Base-by-base conservation (phyloP, 2,888 invertebrate species). In the Tenthredo amoena region DNA sequence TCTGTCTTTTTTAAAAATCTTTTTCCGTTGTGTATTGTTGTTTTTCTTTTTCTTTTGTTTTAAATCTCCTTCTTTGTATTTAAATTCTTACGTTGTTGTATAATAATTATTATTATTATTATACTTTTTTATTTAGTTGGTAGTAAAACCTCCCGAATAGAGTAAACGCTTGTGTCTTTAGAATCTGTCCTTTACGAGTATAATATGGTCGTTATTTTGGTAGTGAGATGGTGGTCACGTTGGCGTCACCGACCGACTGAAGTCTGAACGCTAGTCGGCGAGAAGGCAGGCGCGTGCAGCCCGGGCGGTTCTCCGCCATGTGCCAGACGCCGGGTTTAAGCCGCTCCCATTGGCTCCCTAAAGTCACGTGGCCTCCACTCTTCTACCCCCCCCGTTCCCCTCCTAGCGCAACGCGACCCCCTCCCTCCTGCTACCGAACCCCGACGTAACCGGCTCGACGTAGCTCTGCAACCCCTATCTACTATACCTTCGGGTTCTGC, bases 281-380 rank as follows among this genome's bases (percentile, higher is more conserved):
- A 87, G 94, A 93, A 94, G 93, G 91, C 93, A 91, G 90, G 95
- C 94, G 94, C 94, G 94, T 94, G 92, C 92, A 92, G 94, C 91
- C 94, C 94, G 94, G 94, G 94, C 94, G 94, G 86, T 88, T 87
- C 87, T 88, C 88, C 82, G 86, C 88, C 87, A 87, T 87, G 89
- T 87, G 87, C 87, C 87, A 87, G 87, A 87, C 86, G 87, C 87
- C 88, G 88, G 77, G 87, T 87, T 87, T 85, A 71, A 87, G 85
- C 15, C 34, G 3, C 74, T 43, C 86, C 65, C 79, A 92, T 93
- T 93, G 92, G 93, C 77, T 85, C 77, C n/a, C 0, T 0, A 0
- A 31, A 40, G 87, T 92, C 93, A 93, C 92, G 92, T 92, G 92
- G 88, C 43, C 43, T 87, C 74, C 26, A 72, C 84, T 62, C 85